These are phyloP conservation scores for Empis livida DNA, from an alignment of 2,888 invertebrate species.

Conservation along the genomic window DNA sequence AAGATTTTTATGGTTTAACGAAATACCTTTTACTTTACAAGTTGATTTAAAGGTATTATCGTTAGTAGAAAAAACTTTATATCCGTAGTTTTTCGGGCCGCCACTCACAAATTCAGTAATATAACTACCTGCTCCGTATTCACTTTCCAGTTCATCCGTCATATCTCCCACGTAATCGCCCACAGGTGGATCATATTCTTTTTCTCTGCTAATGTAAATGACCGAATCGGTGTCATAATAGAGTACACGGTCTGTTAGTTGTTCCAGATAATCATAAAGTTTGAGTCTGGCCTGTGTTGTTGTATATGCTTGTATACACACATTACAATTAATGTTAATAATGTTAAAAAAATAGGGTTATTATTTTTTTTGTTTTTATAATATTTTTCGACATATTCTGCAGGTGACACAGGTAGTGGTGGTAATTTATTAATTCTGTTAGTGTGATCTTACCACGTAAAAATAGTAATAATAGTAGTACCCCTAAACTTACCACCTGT, in stretches of 20 bases:
- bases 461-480: no score
- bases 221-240: constrained; percentile 30
- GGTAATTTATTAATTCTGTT: no score
- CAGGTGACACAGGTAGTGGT: no score
- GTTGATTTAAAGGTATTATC: neutral
- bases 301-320: constrained; percentile 26
- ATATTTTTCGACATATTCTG: no score
- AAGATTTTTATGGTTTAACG: neutral
- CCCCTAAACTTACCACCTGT: no score
- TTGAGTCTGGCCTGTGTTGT: constrained; percentile 24
- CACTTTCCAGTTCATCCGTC: no score
- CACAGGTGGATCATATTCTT: constrained; percentile 13
- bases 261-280: constrained; percentile 22
- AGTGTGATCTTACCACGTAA: no score
- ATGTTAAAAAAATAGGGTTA: no score
- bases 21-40: neutral
- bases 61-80: neutral
- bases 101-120: neutral
- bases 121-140: no score
- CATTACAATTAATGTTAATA: no score
- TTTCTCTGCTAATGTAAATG: constrained; percentile 17
- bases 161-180: constrained; percentile 18
- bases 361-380: no score
- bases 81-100: neutral
- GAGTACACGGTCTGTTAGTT: constrained; percentile 18